These are phyloP conservation scores for Myotis yumanensis DNA, from an alignment of 2,113 vertebrate species.

Conservation along the genomic window DNA sequence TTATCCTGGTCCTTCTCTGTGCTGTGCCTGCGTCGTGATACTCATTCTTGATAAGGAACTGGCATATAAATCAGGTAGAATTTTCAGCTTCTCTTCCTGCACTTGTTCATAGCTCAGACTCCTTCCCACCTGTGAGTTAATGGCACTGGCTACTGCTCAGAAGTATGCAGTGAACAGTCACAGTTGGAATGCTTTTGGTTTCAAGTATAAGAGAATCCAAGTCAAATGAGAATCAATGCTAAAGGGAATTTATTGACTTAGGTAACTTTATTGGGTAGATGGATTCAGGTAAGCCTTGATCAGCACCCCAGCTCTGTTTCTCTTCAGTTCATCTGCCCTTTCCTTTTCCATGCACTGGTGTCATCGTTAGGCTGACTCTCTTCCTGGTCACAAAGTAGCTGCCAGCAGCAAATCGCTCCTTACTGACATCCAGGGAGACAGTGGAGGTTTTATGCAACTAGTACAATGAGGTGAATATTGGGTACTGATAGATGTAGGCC, in stretches of 20 bases:
- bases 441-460: not conserved
- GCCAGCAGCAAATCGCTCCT: not conserved
- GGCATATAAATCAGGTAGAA: not conserved
- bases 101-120: not conserved
- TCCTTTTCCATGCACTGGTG: not conserved
- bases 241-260: not conserved
- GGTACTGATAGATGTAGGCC: not conserved
- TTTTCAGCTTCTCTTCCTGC: constrained; percentile 7
- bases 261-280: not conserved
- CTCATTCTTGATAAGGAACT: not conserved
- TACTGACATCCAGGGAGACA: not conserved
- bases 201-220: not conserved
- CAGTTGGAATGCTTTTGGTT: not conserved
- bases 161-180: not conserved
- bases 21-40: not conserved
- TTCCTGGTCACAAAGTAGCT: not conserved
- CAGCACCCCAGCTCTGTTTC: not conserved
- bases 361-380: not conserved
- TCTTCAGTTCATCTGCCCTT: not conserved
- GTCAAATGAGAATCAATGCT: not conserved
- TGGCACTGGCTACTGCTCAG: not conserved
- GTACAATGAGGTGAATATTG: not conserved
- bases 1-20: not conserved
- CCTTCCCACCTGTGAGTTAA: not conserved
- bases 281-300: not conserved